Base-by-base conservation (phyloP, 1,140 invertebrate species). In the Cotesia typhae region DNA sequence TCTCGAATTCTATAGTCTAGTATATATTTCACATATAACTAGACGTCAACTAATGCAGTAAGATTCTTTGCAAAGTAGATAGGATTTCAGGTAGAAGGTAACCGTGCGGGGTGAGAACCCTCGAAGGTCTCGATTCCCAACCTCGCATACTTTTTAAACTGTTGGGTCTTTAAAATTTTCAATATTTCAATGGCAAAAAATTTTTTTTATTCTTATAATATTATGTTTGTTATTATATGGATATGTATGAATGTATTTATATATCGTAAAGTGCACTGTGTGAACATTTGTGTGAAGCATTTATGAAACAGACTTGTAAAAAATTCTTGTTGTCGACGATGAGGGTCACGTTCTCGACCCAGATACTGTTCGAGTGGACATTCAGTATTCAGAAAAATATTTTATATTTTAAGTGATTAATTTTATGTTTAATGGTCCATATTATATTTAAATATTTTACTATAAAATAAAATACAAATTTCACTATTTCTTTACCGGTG, bases 101-200 rank as follows among this genome's bases (percentile, higher is more conserved):
- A 53, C 37, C 20, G 20, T 67, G 28, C 75, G 75, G 81, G 81
- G 80, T 82, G 81, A 78, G 80, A 82, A 82, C 81, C 80, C 81
- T 81, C 78, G 69, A 70, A 70, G 70, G 68, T 80, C 71, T 60
- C 70, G 72, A 82, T 82, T 82, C 81, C 81, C 81, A 82, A 82
- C 80, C 69, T 41, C 28, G 47, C 60, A 70, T 64, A 64, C 12
- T 35, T 37, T 64, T 10, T 52, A 9, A 67, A 47, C 28, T 47
- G 41, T 47, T 47, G 41, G 41, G 41, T 47, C 41, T 47, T 47
- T 47, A 47, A 47, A 47, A 37, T 57, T 17, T 57, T 9, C 17
- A 35, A 35, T 61, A 12, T 61, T 28, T 61, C 17, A 35, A 61
- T 61, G 60, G 17, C 10, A 61, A 61, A 61, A 61, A 61, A 61